Evolutionary conservation across 2,797 vertebrate genomes (phyloP), one percentile per base, ranked within the genome.

Genomic region (Melanotaenia maccullochi): DNA sequence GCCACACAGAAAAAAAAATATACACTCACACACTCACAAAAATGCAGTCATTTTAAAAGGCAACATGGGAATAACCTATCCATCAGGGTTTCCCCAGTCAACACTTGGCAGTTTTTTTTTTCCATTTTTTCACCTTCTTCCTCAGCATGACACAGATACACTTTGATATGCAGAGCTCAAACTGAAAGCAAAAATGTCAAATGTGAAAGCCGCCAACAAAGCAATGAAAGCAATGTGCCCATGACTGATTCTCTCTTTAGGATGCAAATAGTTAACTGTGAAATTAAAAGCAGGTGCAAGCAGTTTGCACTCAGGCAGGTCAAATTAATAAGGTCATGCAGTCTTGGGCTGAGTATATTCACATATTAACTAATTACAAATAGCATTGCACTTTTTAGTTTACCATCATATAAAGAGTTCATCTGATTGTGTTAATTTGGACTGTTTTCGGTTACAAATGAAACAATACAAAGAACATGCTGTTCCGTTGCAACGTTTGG

Each of bases 401-500:
- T 55, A 6, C 73, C 54, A 32, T 75, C 65, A 65, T 60, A 73
- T 63, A 38, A 66, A 60, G 14, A 55, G 79, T 36, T 62, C 0
- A 61, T 85, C 44, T 64, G n/a, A 83, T 83, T 25, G 11, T 62
- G 55, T 87, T 75, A 79, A 76, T 69, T 86, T 40, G 80, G 79
- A 82, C 72, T 28, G 20, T 64, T 57, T 72, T 76, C 70, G 72
- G 52, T 74, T 82, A 86, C 70, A 79, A 76, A 88, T 83, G 73
- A 87, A 94, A 89, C 73, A 87, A 79, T 81, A 88, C 65, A 86
- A 90, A 89, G 71, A 81, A 86, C 91, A 92, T 94, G 91, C 90
- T 83, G 86, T 78, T 86, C 57, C n/a, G 65, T 87, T 79, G 76
- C 69, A 78, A 81, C 60, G 76, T 81, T 85, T 76, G 76, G 69